A percentile compares a stretch with the other conserved stretches of the same genome.
Conservation (phyloP, 2,113 vertebrate species). For the Lampris megalopsis region DNA sequence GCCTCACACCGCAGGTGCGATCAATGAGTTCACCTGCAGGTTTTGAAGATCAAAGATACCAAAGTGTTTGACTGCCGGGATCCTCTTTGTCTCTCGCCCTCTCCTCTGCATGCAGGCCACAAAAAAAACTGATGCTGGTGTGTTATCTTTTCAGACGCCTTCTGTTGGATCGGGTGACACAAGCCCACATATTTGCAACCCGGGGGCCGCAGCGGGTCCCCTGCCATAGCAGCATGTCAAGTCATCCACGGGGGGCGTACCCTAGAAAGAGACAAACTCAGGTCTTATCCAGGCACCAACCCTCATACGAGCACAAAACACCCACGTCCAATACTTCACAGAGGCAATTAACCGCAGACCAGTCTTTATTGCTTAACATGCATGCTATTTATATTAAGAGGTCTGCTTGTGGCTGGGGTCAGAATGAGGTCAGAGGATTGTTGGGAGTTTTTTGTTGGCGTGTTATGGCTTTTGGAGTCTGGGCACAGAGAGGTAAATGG, state of each 20-base stretch:
- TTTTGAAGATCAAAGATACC: conserved; percentile 72
- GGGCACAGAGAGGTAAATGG: not conserved
- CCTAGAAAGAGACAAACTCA: conserved; percentile 16
- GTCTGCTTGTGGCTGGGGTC: not conserved
- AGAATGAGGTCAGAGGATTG: conserved; percentile 15
- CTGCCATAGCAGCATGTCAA: conserved; percentile 17
- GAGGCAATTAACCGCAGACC: not conserved
- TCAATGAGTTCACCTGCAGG: conserved; percentile 66
- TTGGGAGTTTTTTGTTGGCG: not conserved
- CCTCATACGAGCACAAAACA: conserved; percentile 3
- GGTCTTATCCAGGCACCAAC: not conserved
- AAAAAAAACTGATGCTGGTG: conserved; percentile 56
- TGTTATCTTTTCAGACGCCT: conserved; percentile 52
- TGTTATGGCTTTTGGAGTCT: not conserved
- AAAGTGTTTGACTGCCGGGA: conserved; percentile 57
- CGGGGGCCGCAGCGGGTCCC: conserved; percentile 8
- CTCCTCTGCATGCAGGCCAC: conserved; percentile 45
- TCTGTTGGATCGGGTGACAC: conserved; percentile 53
- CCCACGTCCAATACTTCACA: not conserved
- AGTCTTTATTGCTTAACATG: not conserved
- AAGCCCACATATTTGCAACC: conserved; percentile 24
- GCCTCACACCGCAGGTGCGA: conserved; percentile 63
- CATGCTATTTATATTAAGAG: conserved; percentile 5
- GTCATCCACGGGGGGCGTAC: conserved; percentile 6
- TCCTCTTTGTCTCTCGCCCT: conserved; percentile 8